Base-by-base conservation (phyloP, 1,140 invertebrate genomes). In the Nymphalis io region DNA sequence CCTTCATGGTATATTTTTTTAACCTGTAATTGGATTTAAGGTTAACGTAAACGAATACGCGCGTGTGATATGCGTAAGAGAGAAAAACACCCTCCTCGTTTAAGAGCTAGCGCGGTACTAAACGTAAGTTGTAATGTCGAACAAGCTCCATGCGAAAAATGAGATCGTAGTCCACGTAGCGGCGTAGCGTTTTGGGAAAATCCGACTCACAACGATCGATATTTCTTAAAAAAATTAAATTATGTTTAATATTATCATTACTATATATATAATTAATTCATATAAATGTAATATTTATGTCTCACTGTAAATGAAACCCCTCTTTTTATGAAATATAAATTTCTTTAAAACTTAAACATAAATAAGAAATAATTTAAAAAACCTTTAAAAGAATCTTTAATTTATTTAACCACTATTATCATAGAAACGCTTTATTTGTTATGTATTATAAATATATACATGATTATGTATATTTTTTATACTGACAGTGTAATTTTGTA, bases 21-120 rank as follows among this genome's bases (percentile, higher is more conserved):
- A 74, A 76, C 78, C 71, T 76, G 74, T 84, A 88, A 90, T 88
- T 83, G 80, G 81, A 86, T 87, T 86, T 74, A 81, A 75, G 76
- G 79, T 81, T 83, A 74, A 79, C 80, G 85, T 75, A 72, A 74
- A 80, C 79, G 74, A 84, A 84, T 73, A 85, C 86, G 86, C 77
- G 77, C 64, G 70, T 48, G 66, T 65, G 58, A 27, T 23, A 53
- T 13, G 39, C 33, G 65, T 6, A 8, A 46, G 33, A 46, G 63
- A 68, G 60, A 70, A 62, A 83, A 73, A 76, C 84, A 46, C 62
- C 70, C 73, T 57, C 53, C 60, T 70, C 55, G 42, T 46, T 39
- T 63, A 60, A 84, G 62, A 71, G 81, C 76, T 81, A 40, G 11
- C 70, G 79, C 79, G 72, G 53, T 81, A 90, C 88, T 90, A 77